A percentile compares a stretch with the other conserved stretches of the same genome.
phyloP scores from a whole-genome alignment of 2,888 invertebrate genomes.

The Ashinkailepas kermadecensis region DNA sequence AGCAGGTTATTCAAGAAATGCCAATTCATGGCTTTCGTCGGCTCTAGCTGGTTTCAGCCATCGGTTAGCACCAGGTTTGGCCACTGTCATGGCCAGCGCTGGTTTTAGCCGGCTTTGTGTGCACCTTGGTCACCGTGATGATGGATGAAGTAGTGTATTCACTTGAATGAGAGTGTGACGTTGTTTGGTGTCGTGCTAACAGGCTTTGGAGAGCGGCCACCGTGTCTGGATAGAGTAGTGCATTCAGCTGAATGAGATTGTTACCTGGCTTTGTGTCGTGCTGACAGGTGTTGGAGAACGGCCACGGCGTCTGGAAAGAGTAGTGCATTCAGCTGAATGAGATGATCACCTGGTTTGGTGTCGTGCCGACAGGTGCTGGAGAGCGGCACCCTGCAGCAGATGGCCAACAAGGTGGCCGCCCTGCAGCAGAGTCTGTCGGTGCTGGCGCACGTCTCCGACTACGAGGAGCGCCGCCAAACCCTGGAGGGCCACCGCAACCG shows the following conservation, averaged over 20 bases:
- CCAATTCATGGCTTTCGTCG: no score
- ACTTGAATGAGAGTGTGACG: no score
- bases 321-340: no score
- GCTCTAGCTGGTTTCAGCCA: no score
- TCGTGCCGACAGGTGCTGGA: conserved; percentile 49
- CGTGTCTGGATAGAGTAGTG: no score
- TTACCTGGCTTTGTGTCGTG: not conserved
- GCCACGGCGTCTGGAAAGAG: conserved; percentile 35
- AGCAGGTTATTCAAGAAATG: no score
- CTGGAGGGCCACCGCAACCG: conserved; percentile 85
- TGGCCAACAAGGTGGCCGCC: conserved; percentile 55
- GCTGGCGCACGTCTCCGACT: conserved; percentile 51
- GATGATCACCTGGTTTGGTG: not conserved
- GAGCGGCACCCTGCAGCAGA: conserved; percentile 52
- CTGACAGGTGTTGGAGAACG: conserved; percentile 52
- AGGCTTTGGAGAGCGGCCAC: conserved; percentile 53
- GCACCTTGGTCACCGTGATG: no score
- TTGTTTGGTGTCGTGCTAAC: conserved; percentile 28
- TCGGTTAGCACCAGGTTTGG: no score
- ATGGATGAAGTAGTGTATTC: no score
- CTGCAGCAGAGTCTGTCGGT: conserved; percentile 68
- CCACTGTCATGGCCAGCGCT: no score
- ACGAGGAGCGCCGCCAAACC: conserved; percentile 61
- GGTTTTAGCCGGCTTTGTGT: no score
- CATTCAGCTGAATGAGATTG: no score